phyloP scores from a whole-genome alignment of 1,140 invertebrate species.

The Lerema accius region DNA sequence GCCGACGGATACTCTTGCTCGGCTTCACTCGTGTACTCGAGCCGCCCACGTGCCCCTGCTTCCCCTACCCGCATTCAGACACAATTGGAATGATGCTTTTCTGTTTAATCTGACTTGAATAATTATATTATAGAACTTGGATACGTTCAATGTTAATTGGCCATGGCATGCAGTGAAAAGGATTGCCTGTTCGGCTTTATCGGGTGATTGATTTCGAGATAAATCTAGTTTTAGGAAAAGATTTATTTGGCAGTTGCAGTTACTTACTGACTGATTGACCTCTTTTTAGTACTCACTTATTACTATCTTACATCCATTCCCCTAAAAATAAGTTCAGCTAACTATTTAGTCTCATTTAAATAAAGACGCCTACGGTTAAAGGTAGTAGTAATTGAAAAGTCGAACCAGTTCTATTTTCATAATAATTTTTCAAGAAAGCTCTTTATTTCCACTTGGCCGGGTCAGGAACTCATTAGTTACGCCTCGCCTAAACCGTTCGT shows the following conservation, averaged over 20 bases:
- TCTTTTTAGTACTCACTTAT: no score
- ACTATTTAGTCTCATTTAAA: no score
- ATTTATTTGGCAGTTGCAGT: no score
- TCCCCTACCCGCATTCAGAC: constrained; percentile 30
- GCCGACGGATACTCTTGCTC: constrained; percentile 27
- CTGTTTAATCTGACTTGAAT: no score
- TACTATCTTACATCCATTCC: no score
- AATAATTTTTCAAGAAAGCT: constrained; percentile 1
- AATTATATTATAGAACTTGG: no score
- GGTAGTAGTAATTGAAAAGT: neutral
- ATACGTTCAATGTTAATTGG: constrained; percentile 22
- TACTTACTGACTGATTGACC: no score
- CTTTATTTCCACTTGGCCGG: constrained; percentile 15
- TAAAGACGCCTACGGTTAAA: no score
- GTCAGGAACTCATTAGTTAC: constrained; percentile 9
- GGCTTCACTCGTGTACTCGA: constrained; percentile 24
- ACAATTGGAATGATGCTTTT: constrained; percentile 38
- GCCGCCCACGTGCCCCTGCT: constrained; percentile 40
- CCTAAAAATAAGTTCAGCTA: no score
- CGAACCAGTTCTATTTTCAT: neutral
- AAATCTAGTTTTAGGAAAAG: no score
- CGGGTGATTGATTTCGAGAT: no score
- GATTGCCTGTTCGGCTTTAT: no score
- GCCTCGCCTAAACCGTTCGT: constrained; percentile 8
- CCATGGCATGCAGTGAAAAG: neutral